Percentiles rank a stretch among this genome's conserved stretches.
Evolutionary conservation across 64 coral and sea anemone species (phyloP).

Genomic region (Montipora capricornis): DNA sequence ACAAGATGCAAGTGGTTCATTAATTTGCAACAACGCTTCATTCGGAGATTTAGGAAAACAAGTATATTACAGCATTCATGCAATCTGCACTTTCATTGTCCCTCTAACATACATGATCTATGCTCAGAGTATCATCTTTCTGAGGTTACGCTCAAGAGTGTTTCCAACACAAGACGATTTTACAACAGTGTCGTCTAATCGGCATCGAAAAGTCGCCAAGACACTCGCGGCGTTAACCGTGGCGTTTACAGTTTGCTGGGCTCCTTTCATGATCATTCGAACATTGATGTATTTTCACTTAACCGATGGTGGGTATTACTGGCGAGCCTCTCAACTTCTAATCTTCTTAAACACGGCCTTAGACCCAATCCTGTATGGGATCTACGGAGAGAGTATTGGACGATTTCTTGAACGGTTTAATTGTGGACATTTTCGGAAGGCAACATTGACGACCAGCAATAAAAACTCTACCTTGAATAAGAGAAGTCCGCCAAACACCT

Average conservation of each 20-base stretch:
- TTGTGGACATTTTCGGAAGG: background rate
- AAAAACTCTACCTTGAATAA: no score
- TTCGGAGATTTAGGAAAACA: slow-evolving; percentile 39
- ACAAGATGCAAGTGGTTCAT: background rate
- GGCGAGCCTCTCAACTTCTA: slow-evolving; percentile 29
- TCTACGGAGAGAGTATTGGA: slow-evolving; percentile 35
- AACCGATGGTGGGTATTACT: background rate
- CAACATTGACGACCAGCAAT: no score
- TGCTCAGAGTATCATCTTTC: slow-evolving; percentile 27
- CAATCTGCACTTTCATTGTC: slow-evolving; percentile 6
- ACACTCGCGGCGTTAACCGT: slow-evolving; percentile 34
- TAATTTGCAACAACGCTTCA: slow-evolving; percentile 20
- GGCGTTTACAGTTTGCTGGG: slow-evolving; percentile 45
- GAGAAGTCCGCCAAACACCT: no score
- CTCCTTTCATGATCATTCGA: slow-evolving; percentile 37
- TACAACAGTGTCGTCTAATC: background rate
- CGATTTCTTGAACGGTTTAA: background rate
- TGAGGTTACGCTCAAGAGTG: slow-evolving; percentile 3
- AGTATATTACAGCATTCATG: slow-evolving; percentile 44
- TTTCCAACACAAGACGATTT: background rate
- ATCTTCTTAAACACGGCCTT: slow-evolving; percentile 25
- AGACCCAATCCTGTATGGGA: slow-evolving; percentile 48
- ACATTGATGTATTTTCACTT: slow-evolving; percentile 59
- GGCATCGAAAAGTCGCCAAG: slow-evolving; percentile 43
- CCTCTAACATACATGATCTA: background rate